Conservation (phyloP, 2,113 vertebrate genomes). For the Dipodomys spectabilis region DNA sequence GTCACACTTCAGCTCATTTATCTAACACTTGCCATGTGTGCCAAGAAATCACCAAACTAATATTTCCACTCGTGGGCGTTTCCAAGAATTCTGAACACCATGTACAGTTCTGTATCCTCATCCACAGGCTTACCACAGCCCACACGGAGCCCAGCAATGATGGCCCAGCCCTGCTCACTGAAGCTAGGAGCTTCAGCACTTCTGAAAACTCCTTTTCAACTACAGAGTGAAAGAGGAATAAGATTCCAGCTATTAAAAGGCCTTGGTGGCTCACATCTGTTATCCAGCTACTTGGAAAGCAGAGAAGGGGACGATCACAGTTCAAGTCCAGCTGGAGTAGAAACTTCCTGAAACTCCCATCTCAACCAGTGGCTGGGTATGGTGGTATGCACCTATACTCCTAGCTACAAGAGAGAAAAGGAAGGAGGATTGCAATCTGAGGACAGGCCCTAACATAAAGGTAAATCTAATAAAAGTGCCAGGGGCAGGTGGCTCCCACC, state of each 20-base stretch:
- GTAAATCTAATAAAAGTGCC: no score
- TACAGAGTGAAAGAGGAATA: rapidly evolving
- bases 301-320: no score
- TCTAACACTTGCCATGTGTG: background rate
- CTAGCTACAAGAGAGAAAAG: no score
- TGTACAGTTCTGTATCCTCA: background rate
- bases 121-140: background rate
- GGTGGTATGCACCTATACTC: no score
- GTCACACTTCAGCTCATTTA: slow-evolving; percentile 39
- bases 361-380: no score
- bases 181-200: background rate
- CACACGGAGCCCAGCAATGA: background rate
- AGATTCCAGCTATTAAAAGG: background rate
- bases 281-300: no score
- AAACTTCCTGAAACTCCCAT: no score
- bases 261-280: no score
- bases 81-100: slow-evolving; percentile 26
- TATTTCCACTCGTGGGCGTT: background rate
- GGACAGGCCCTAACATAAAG: no score
- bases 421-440: no score
- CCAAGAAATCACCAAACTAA: slow-evolving; percentile 45
- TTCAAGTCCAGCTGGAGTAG: no score
- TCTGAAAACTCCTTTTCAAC: background rate
- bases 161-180: background rate
- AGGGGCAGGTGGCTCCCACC: no score